Percentiles rank a stretch among this genome's conserved stretches.
These are phyloP conservation scores for Epinephelus lanceolatus DNA, from an alignment of 2,113 vertebrate species.

Conservation along the genomic window DNA sequence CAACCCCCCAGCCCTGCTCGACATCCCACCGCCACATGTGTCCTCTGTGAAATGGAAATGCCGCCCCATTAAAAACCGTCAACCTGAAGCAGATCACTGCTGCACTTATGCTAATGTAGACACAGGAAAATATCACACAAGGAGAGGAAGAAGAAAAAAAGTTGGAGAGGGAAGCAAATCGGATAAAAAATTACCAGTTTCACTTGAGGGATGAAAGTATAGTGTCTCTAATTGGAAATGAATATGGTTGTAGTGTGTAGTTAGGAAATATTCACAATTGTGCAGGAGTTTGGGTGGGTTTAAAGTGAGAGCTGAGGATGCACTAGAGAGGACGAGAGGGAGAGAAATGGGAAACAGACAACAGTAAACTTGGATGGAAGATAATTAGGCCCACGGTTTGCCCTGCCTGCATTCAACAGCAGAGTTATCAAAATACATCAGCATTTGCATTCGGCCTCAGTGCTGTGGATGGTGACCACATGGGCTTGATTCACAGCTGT, in stretches of 20 bases:
- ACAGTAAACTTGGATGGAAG: conserved; percentile 53
- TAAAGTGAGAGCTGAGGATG: conserved; percentile 42
- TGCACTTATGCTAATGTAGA: conserved; percentile 86
- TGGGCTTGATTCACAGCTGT: conserved; percentile 34
- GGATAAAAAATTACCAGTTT: conserved; percentile 71
- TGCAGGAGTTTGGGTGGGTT: conserved; percentile 30
- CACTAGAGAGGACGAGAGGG: conserved; percentile 30
- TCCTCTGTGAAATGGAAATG: conserved; percentile 87
- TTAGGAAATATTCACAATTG: conserved; percentile 60
- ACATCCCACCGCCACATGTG: conserved; percentile 73
- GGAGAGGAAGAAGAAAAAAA: conserved; percentile 54
- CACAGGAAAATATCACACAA: conserved; percentile 79
- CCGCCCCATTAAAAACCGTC: conserved; percentile 79
- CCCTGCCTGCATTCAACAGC: conserved; percentile 22
- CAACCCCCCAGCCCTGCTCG: conserved; percentile 24
- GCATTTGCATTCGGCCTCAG: conserved; percentile 15
- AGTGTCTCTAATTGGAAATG: conserved; percentile 72
- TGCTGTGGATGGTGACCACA: conserved; percentile 3
- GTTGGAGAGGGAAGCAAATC: conserved; percentile 62
- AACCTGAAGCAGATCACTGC: conserved; percentile 78
- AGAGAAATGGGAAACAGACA: conserved; percentile 33
- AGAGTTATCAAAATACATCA: conserved; percentile 54
- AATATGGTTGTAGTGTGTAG: conserved; percentile 56
- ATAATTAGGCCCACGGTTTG: conserved; percentile 69
- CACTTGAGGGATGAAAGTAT: conserved; percentile 68